A percentile compares a stretch with the other conserved stretches of the same genome.
Evolutionary conservation across 2,888 invertebrate species (phyloP).

Genomic region (Epsilonema sp.): DNA sequence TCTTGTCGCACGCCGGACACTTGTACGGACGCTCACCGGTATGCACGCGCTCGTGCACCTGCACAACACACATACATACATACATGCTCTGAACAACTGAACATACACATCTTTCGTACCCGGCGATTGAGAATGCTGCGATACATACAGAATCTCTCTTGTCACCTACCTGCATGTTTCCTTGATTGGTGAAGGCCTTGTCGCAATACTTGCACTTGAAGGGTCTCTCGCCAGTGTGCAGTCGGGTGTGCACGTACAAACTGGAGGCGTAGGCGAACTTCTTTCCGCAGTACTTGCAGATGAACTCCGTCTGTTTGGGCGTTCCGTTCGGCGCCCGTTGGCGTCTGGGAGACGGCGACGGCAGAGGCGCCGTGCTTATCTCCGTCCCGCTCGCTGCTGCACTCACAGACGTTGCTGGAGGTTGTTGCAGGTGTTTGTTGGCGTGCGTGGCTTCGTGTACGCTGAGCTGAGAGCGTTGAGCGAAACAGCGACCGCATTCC

Average conservation of each 20-base stretch:
- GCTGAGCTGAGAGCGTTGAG: constrained; percentile 26
- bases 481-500: constrained; percentile 20
- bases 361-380: not conserved
- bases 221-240: no score
- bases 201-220: constrained; percentile 21
- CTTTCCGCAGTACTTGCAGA: constrained; percentile 22
- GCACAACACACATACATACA: constrained; percentile 5
- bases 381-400: not conserved
- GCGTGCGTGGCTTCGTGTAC: constrained; percentile 27
- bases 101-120: not conserved
- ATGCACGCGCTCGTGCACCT: constrained; percentile 8
- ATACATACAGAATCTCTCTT: constrained; percentile 14
- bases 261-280: constrained; percentile 24
- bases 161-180: constrained; percentile 19
- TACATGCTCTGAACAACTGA: not conserved
- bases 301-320: constrained; percentile 10
- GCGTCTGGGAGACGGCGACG: no score
- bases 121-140: no score
- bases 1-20: constrained; percentile 21
- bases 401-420: no score
- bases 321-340: not conserved
- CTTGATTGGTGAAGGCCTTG: constrained; percentile 22
- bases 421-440: no score
- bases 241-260: constrained; percentile 25
- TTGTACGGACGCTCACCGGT: constrained; percentile 12